phyloP scores from a whole-genome alignment of 2,888 invertebrate species.

The Parnassius glacialis region DNA sequence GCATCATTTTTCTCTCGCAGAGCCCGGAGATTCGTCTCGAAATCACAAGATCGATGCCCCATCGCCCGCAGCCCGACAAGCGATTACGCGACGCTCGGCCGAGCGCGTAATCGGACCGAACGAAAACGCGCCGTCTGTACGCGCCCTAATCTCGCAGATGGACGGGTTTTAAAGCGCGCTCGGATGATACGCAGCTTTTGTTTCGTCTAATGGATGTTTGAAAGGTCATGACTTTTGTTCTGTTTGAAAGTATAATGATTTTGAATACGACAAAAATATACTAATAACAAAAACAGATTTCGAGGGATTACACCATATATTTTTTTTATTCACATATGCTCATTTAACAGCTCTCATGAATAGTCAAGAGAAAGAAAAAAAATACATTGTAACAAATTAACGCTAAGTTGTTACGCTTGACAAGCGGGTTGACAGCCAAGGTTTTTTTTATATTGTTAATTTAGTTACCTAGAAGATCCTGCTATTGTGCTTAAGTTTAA shows the following conservation, averaged over 20 bases:
- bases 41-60: conserved; percentile 27
- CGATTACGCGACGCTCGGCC: conserved; percentile 34
- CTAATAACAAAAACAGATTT: no score
- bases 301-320: no score
- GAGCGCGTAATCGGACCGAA: conserved; percentile 35
- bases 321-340: no score
- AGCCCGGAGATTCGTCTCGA: conserved; percentile 15
- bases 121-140: conserved; percentile 11
- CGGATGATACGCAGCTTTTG: conserved; percentile 17
- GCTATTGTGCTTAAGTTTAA: no score
- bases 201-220: conserved; percentile 19
- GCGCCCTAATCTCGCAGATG: conserved; percentile 26
- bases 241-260: background rate
- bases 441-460: no score
- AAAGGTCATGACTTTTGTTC: background rate
- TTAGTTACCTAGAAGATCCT: no score
- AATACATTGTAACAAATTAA: no score
- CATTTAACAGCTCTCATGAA: no score
- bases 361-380: no score
- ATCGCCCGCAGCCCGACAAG: conserved; percentile 31
- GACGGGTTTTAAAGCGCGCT: conserved; percentile 16
- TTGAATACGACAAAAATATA: background rate
- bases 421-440: no score
- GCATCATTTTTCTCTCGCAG: conserved; percentile 13
- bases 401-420: no score